These are phyloP conservation scores for Carassius gibelio DNA, from an alignment of 2,113 vertebrate species.

Conservation along the genomic window DNA sequence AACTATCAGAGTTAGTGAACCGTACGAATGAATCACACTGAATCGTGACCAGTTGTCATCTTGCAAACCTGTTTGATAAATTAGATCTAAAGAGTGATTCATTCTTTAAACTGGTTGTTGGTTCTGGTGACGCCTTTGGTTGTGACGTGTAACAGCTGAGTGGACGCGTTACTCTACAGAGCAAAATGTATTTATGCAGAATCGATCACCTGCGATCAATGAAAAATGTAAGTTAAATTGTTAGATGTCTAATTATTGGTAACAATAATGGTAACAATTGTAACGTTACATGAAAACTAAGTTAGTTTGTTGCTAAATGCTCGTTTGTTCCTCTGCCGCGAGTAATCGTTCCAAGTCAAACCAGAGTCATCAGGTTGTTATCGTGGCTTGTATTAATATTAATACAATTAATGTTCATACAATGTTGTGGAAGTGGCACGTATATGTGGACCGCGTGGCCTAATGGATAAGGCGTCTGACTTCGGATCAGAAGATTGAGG, in stretches of 20 bases:
- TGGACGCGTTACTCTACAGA: not conserved
- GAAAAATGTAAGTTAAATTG: not conserved
- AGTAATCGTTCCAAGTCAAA: not conserved
- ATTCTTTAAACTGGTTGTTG: too few relatives aligned
- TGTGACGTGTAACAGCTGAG: too few relatives aligned
- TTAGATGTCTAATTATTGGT: not conserved
- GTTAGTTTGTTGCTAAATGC: not conserved
- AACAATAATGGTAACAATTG: not conserved
- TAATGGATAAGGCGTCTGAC: constrained; percentile 85
- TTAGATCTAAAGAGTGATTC: too few relatives aligned
- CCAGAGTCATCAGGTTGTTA: not conserved
- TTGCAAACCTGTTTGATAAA: too few relatives aligned
- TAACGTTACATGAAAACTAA: not conserved
- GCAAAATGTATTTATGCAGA: not conserved
- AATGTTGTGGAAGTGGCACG: fast-evolving
- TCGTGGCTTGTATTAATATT: not conserved
- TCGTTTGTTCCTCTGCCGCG: not conserved
- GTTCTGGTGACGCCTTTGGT: too few relatives aligned
- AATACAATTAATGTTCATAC: not conserved
- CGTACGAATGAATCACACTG: too few relatives aligned
- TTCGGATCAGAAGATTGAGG: constrained; percentile 85
- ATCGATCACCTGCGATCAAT: too few relatives aligned
- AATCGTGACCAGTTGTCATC: too few relatives aligned
- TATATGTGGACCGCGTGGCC: constrained; percentile 73
- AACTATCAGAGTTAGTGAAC: too few relatives aligned